Evolutionary conservation across 2,797 vertebrate genomes (phyloP), one percentile per base, ranked within the genome.

Genomic region (Enteromius afrohamiltoni): DNA sequence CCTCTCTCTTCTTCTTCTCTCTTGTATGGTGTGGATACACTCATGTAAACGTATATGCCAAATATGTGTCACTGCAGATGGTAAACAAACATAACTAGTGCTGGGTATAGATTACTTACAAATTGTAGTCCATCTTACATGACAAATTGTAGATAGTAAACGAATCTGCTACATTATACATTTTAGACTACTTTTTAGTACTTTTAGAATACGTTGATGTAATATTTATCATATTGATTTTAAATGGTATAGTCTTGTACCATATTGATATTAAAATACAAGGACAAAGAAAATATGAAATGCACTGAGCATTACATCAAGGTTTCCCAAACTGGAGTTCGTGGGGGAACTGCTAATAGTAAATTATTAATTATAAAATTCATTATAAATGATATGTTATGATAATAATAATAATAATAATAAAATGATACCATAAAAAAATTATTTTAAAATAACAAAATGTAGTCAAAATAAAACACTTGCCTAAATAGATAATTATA

Each of bases 11-110:
- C 29, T 23, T 37, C 68, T 51, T 53, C 53, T 29, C 65, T n/a
- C 51, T 31, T 16, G 60, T 14, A 4, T 21, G 13, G 21, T 23
- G 37, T 40, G 29, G 19, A n/a, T 40, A 23, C 23, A 21, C 47
- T 65, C 21, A 31, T 65, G 16, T 29, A 55, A 21, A 40, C 45
- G 37, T 23, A 19, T 19, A 42, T 62, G 13, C 13, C 2, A 19
- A 53, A 86, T 65, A 53, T 81, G 60, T 64, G 23, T 77, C 60
- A 49, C 29, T 8, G 31, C 31, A 80, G 34, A 40, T 77, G 14
- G 5, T 47, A 29, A 31, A 29, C 74, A 60, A 76, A 58, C 21
- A 75, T 26, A 29, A 29, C 60, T 13, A 16, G 26, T 62, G 23
- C 60, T 64, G 26, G 60, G 14, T 31, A 64, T 64, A 62, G 60